Evolutionary conservation across 1,140 invertebrate species (phyloP).

Genomic region (Drosophila leontia): DNA sequence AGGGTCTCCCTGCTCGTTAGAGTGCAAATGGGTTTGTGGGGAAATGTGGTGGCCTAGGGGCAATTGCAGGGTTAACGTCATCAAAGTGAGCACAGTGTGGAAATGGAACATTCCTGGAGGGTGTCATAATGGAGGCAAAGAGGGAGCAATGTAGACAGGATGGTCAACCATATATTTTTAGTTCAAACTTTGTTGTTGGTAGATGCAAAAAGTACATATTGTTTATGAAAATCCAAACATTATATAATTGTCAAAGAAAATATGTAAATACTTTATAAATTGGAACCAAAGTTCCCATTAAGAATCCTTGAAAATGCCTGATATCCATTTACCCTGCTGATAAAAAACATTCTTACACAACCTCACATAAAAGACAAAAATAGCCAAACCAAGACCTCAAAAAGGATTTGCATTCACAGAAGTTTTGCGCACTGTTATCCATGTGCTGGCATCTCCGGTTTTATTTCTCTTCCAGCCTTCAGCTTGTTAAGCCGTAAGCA

Average conservation of each 20-base stretch:
- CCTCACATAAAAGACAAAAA: constrained; percentile 8
- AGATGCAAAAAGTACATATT: not conserved
- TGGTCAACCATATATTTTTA: constrained; percentile 1
- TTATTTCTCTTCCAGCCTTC: constrained; percentile 5
- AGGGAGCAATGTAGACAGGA: not conserved
- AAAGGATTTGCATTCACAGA: constrained; percentile 26
- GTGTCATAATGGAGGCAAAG: not conserved
- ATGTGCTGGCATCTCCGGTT: constrained; percentile 22
- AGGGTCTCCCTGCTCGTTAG: constrained; percentile 41
- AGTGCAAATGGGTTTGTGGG: constrained; percentile 27
- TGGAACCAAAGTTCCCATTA: not conserved
- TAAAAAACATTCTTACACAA: constrained; percentile 11
- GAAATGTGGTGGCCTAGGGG: constrained; percentile 16
- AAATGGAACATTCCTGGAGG: constrained; percentile 28
- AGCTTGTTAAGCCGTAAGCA: constrained; percentile 36
- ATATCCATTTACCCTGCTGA: not conserved
- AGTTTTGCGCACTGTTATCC: constrained; percentile 27
- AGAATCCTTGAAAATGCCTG: not conserved
- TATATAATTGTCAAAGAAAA: too few species aligned
- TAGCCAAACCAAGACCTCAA: constrained; percentile 7
- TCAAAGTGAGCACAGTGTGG: constrained; percentile 33
- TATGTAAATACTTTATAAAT: not conserved
- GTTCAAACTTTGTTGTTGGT: not conserved
- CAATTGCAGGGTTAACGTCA: constrained; percentile 30
- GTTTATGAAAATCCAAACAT: too few species aligned